Base-by-base conservation (phyloP, 2,113 vertebrate genomes). In the Seriola rivoliana region DNA sequence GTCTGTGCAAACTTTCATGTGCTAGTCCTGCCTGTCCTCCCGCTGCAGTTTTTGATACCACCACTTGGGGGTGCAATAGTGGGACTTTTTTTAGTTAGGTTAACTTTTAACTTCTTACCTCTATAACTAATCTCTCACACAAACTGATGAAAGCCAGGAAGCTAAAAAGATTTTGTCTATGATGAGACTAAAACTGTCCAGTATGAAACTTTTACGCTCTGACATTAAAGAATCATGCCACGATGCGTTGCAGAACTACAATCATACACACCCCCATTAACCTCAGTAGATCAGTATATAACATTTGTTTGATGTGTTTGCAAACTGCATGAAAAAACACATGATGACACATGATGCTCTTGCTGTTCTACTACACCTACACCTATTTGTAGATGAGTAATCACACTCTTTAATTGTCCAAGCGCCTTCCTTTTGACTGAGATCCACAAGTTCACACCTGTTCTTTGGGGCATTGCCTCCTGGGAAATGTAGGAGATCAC, bases 371-470 rank as follows among this genome's bases (percentile, higher is more conserved):
- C 66, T 65, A 19, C 71, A 57, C 38, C 62, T 65, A 17, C 71
- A 55, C 38, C 13, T 55, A 29, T 84, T 34, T 52, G 10, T 13
- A 64, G 71, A 62, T 84, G 68, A 77, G 75, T 78, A 77, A 83
- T 79, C 46, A 58, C 42, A 17, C 7, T 9, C 25, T 65, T 55
- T 36, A 68, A 78, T 69, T 75, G 71, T 55, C 25, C 14, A 42
- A 38, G 77, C 52, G 4, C 38, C 34, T 29, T 54, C 59, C 14
- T 69, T 29, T 54, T 42, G 36, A 46, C 78, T 4, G 23, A 23
- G 40, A 68, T 44, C 50, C 55, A 78, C 80, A 52, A 50, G 78
- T 78, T 78, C 66, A 60, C 69, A 62, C 81, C 34, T 71, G 75
- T 12, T 48, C 34, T 75, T 29, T 48, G 5, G 21, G 52, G 29